phyloP scores from a whole-genome alignment of 2,888 invertebrate genomes.

The Clunio marinus region DNA sequence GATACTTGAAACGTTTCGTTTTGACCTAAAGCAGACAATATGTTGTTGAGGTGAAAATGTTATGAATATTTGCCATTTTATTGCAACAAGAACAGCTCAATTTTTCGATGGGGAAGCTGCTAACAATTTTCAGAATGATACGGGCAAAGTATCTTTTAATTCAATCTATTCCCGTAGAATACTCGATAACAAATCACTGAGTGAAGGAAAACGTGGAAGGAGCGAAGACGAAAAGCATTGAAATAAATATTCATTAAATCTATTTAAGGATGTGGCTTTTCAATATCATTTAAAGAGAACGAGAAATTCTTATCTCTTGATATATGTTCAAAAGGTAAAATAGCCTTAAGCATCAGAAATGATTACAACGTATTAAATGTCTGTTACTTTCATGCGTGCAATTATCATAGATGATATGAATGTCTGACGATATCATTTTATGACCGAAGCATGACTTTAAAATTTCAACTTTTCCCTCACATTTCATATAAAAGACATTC shows the following conservation, averaged over 20 bases:
- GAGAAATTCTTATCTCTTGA: neutral
- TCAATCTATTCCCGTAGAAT: neutral
- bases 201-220: too few relatives aligned
- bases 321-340: neutral
- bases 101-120: neutral
- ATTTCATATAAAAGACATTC: neutral
- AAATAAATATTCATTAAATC: too few relatives aligned
- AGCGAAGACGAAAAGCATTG: too few relatives aligned
- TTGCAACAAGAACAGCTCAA: neutral
- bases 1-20: slow-evolving; percentile 2
- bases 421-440: slow-evolving; percentile 13
- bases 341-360: neutral
- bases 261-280: too few relatives aligned
- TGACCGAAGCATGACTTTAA: slow-evolving; percentile 11
- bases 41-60: neutral
- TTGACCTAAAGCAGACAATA: slow-evolving; percentile 4
- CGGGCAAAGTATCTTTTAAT: neutral
- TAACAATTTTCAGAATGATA: neutral
- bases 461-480: neutral
- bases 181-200: too few relatives aligned
- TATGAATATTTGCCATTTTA: slow-evolving; percentile 10
- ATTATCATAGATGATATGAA: neutral
- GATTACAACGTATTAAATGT: too few relatives aligned
- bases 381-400: too few relatives aligned
- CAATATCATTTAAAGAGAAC: too few relatives aligned